These are phyloP conservation scores for Craseonycteris thonglongyai DNA, from an alignment of 2,113 vertebrate genomes.

Conservation along the genomic window DNA sequence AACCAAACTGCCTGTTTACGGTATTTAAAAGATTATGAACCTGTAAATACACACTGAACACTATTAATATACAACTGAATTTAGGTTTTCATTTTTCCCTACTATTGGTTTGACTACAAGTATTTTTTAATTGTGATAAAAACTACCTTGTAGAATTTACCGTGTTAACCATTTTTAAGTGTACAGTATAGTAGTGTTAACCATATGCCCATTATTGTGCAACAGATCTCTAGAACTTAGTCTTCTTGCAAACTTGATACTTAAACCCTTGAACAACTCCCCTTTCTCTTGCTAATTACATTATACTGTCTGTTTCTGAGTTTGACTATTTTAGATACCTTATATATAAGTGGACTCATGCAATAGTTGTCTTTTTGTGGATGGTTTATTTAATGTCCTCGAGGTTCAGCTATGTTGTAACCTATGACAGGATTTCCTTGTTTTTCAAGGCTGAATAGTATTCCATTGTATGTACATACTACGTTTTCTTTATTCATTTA, in stretches of 20 bases:
- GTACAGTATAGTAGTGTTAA: background rate
- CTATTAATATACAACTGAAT: background rate
- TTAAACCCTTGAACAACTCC: background rate
- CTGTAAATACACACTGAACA: background rate
- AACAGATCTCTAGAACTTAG: background rate
- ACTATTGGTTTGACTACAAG: background rate
- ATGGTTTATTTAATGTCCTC: background rate
- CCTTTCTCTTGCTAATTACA: background rate
- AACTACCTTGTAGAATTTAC: background rate
- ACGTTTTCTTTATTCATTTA: background rate
- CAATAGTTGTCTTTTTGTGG: background rate
- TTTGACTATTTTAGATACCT: background rate
- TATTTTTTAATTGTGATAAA: background rate
- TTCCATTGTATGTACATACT: background rate
- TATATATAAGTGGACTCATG: background rate
- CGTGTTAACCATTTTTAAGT: background rate
- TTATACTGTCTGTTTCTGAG: background rate
- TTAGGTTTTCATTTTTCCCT: background rate
- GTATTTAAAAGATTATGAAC: background rate
- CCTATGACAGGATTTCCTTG: background rate
- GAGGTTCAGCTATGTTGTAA: background rate
- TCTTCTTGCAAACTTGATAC: background rate
- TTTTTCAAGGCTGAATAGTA: background rate
- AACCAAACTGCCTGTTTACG: background rate
- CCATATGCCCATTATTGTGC: background rate